These are phyloP conservation scores for Hyla sarda DNA, from an alignment of 2,113 vertebrate species.

Conservation along the genomic window DNA sequence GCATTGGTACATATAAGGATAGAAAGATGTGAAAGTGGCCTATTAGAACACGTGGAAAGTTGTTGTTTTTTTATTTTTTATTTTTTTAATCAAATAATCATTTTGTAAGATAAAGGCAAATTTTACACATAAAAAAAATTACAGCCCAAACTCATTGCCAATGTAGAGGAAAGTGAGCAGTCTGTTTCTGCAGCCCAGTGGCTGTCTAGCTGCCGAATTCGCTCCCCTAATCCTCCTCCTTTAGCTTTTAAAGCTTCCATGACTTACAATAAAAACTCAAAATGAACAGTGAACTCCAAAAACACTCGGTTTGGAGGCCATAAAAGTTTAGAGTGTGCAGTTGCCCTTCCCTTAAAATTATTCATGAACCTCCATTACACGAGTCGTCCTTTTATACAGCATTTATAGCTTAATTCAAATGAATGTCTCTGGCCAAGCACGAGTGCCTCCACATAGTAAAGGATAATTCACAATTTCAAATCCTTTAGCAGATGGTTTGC, in stretches of 20 bases:
- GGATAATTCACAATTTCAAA: constrained; percentile 92
- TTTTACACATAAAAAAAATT: neutral
- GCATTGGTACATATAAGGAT: constrained; percentile 73
- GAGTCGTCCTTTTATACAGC: constrained; percentile 79
- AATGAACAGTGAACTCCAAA: constrained; percentile 78
- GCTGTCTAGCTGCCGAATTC: constrained; percentile 74
- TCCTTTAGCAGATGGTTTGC: constrained; percentile 95
- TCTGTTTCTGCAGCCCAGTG: constrained; percentile 69
- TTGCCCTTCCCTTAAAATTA: constrained; percentile 82
- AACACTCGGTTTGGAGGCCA: constrained; percentile 75
- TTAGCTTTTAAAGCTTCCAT: constrained; percentile 76
- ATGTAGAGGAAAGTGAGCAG: constrained; percentile 70
- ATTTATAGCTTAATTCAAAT: constrained; percentile 84
- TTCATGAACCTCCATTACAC: constrained; percentile 79
- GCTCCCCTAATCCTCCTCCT: constrained; percentile 63
- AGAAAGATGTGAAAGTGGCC: constrained; percentile 73
- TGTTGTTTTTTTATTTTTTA: constrained; percentile 67
- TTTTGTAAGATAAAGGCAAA: neutral
- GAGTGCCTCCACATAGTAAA: constrained; percentile 88
- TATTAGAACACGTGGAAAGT: constrained; percentile 69
- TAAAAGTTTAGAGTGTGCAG: constrained; percentile 79
- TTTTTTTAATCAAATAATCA: constrained; percentile 24
- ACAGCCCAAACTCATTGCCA: constrained; percentile 64
- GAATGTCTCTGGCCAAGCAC: constrained; percentile 92
- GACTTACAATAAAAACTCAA: constrained; percentile 71